Conservation (phyloP, 2,113 vertebrate genomes). For the Microcebus ravelobensis region DNA sequence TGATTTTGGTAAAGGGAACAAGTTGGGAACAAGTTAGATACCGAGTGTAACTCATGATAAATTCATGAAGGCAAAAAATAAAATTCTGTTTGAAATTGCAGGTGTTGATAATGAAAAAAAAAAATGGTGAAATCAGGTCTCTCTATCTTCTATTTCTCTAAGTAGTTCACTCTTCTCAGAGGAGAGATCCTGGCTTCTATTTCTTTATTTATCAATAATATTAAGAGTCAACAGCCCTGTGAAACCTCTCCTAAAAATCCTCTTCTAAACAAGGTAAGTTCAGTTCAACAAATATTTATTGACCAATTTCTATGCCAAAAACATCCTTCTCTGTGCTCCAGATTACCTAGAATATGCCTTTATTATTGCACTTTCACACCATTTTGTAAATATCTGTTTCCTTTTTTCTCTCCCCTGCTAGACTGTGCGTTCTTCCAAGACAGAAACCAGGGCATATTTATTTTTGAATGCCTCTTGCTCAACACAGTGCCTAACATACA, state of each 20-base stretch:
- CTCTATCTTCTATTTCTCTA: background rate
- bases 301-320: background rate
- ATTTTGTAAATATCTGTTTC: background rate
- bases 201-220: slow-evolving; percentile 35
- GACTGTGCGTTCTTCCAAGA: background rate
- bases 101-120: slow-evolving; percentile 13
- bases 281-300: slow-evolving; percentile 13
- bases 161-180: background rate
- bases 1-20: slow-evolving; percentile 22
- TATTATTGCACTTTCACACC: background rate
- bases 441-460: slow-evolving; percentile 1
- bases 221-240: background rate
- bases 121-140: background rate
- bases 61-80: slow-evolving; percentile 30
- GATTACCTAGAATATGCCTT: background rate
- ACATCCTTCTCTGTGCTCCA: background rate
- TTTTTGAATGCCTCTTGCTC: slow-evolving; percentile 9
- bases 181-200: background rate
- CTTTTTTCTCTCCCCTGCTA: background rate
- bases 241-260: background rate
- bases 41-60: background rate
- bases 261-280: background rate
- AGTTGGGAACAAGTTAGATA: slow-evolving; percentile 37
- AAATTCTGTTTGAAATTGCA: slow-evolving; percentile 34
- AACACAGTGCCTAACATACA: background rate